phyloP scores from a whole-genome alignment of 2,888 invertebrate genomes.

The Drosophila monieri region DNA sequence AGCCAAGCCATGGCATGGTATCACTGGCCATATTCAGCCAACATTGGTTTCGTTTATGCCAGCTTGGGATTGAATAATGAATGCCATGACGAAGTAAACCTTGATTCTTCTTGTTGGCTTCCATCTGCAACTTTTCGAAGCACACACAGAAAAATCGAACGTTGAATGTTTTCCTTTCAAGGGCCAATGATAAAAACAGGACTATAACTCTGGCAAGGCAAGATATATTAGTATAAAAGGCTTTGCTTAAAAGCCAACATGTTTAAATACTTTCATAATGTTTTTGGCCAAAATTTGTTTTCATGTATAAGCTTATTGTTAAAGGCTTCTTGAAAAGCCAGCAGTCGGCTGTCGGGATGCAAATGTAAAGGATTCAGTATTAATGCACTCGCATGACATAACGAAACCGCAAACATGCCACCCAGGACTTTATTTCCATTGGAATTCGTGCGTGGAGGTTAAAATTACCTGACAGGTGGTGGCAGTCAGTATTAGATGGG shows the following conservation, averaged over 20 bases:
- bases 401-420: constrained; percentile 57
- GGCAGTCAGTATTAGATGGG: neutral
- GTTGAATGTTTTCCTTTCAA: neutral
- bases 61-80: constrained; percentile 37
- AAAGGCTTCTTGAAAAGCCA: constrained; percentile 6
- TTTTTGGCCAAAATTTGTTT: neutral
- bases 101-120: constrained; percentile 28
- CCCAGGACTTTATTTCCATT: constrained; percentile 35
- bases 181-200: neutral
- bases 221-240: too few species aligned
- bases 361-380: constrained; percentile 49
- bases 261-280: too few species aligned
- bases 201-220: neutral
- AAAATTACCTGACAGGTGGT: constrained; percentile 22
- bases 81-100: constrained; percentile 34
- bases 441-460: constrained; percentile 15
- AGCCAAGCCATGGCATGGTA: constrained; percentile 3
- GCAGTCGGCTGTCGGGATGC: constrained; percentile 6
- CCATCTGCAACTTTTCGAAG: constrained; percentile 25
- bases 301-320: constrained; percentile 27
- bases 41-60: constrained; percentile 53
- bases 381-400: constrained; percentile 50
- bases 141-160: constrained; percentile 7
- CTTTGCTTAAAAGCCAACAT: too few species aligned
- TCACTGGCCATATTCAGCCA: constrained; percentile 35